Evolutionary conservation across 2,888 invertebrate genomes (phyloP).

Genomic region (Bhutanitis thaidina): DNA sequence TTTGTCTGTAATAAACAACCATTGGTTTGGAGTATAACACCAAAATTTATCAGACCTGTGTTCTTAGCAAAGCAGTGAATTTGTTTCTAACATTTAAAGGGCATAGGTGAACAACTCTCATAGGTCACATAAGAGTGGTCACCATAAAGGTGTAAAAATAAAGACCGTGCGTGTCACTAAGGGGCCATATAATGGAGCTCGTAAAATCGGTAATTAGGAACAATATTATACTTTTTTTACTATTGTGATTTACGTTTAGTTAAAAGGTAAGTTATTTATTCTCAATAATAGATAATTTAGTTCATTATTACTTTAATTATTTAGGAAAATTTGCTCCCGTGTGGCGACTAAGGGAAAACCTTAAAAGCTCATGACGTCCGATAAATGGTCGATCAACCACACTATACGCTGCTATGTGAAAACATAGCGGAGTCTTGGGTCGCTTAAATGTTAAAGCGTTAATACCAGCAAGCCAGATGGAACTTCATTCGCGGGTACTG

Average conservation of each 20-base stretch:
- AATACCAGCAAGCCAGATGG: too few relatives aligned
- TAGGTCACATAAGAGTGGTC: conserved; percentile 11
- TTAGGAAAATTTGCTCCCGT: too few relatives aligned
- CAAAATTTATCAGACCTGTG: neutral
- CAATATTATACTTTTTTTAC: conserved; percentile 5
- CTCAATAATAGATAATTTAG: too few relatives aligned
- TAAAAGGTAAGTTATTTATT: too few relatives aligned
- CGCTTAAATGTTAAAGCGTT: too few relatives aligned
- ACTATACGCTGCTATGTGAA: too few relatives aligned
- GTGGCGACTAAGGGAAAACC: too few relatives aligned
- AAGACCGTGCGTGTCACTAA: conserved; percentile 9
- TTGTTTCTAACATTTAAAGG: neutral
- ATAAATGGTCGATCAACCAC: too few relatives aligned
- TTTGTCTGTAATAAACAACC: neutral
- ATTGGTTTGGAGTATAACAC: neutral
- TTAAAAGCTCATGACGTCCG: too few relatives aligned
- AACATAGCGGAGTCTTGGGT: too few relatives aligned
- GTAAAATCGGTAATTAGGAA: conserved; percentile 16
- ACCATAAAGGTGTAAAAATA: conserved; percentile 15
- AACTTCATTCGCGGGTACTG: too few relatives aligned
- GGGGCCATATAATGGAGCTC: conserved; percentile 13
- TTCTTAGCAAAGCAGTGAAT: neutral
- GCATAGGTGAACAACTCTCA: neutral
- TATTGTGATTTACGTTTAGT: neutral
- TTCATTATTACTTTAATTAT: too few relatives aligned